Evolutionary conservation across 2,888 invertebrate species (phyloP), one percentile per base, ranked within the genome.

Genomic region (Ichneumoninae sp.): DNA sequence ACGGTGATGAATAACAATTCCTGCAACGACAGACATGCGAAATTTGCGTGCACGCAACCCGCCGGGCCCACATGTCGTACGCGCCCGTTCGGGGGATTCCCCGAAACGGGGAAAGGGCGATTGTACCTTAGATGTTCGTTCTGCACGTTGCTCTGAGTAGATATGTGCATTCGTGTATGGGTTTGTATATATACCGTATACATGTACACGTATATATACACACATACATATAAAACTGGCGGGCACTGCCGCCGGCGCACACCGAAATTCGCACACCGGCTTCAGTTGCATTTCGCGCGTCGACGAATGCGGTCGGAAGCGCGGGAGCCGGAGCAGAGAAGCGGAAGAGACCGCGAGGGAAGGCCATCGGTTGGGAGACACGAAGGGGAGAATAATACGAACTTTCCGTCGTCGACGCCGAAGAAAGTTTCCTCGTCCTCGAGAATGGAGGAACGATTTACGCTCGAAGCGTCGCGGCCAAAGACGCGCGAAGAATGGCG

Each of bases 261-360:
- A 85, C 70, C 66, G 75, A 76, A 82, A 62, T 76, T 79, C 79
- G 80, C 71, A 74, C 80, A 62, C 68, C 57, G 22, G 69, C 80
- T 74, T 70, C 83, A 86, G 85, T 86, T 86, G 85, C 80, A 86
- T 76, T 86, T 83, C 70, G 85, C 83, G 85, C 85, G 85, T 78
- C 85, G 85, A 60, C 71, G 52, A 52, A 78, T 65, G 79, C 79
- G 80, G 81, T 79, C 78, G 30, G 62, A 57, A 33, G 33, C 16
- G 44, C 44, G 44, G 44, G 44, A 47, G 44, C 44, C 44, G 13
- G 16, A 47, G 44, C 62, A 5, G 33, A 33, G 62, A 40, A 62
- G 50, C 7, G 16, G 26, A 30, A 50, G 30, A 44, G n/a, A 44
- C 5, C 30, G n/a, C 26, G 62, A 47, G 3, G n/a, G 0, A 8